A percentile compares a stretch with the other conserved stretches of the same genome.
Evolutionary conservation across 2,888 invertebrate species (phyloP).

Genomic region (Taphrorychus bicolor): DNA sequence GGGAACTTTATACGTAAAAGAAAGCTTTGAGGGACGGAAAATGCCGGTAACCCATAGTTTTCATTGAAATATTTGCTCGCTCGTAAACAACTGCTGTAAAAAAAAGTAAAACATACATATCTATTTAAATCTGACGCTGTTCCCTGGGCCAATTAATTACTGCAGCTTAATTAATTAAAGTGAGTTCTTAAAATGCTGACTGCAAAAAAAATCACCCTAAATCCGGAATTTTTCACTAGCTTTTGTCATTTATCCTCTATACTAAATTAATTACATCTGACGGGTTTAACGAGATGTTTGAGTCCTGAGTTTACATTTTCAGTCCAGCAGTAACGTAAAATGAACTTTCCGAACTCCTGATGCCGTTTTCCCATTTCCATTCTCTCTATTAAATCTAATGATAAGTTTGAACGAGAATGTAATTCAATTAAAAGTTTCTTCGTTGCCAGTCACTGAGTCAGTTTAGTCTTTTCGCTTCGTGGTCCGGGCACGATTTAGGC

Average conservation of each 20-base stretch:
- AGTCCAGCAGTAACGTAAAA: background rate
- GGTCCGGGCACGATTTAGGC: background rate
- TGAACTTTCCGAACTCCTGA: slow-evolving; percentile 1
- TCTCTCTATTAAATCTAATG: slow-evolving; percentile 15
- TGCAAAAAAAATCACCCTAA: background rate
- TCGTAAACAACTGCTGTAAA: no score
- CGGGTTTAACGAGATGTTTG: background rate
- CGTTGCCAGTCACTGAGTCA: slow-evolving; percentile 8
- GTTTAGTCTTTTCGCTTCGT: background rate
- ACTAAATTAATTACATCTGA: slow-evolving; percentile 6
- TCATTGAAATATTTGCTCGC: background rate
- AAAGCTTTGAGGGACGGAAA: background rate
- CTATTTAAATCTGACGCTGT: no score
- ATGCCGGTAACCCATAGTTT: background rate
- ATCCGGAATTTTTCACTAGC: background rate
- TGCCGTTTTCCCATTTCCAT: slow-evolving; percentile 9
- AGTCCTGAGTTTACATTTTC: slow-evolving; percentile 7
- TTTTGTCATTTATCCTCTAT: background rate
- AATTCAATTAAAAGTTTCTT: slow-evolving; percentile 20
- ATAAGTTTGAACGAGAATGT: slow-evolving; percentile 20
- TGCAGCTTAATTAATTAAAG: no score
- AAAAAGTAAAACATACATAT: no score
- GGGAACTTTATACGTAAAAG: background rate
- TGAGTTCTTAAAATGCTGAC: no score
- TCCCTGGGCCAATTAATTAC: no score